Base-by-base conservation (phyloP, 2,888 invertebrate species). In the Lydus trimaculatus region DNA sequence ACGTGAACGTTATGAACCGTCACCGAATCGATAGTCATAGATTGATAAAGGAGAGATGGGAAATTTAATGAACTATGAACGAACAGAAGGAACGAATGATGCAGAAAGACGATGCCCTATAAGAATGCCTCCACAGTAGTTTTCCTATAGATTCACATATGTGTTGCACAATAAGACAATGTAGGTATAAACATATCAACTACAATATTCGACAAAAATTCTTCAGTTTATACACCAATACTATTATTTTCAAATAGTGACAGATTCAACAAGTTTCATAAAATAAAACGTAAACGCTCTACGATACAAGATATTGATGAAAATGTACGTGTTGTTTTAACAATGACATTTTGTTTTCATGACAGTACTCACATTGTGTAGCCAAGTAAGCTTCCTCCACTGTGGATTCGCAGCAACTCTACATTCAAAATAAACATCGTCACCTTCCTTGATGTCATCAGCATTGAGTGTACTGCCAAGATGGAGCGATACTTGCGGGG, bases 351-450 rank as follows among this genome's bases (percentile, higher is more conserved):
- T 36, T n/a, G 65, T 67, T 70, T n/a, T n/a, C n/a, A n/a, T n/a
- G n/a, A n/a, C n/a, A n/a, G 64, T 79, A 92, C 94, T 93, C 85
- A 95, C 95, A 82, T 95, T 92, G 82, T 95, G 95, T 77, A 94
- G 88, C 96, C 96, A 96, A 76, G 92, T 90, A 73, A 96, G 90
- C 81, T 94, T 93, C 81, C 93, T 90, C 88, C 92, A 94, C 72
- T 91, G 91, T 43, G 96, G 96, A 87, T 95, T 95, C 79, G 96
- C 93, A 81, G 92, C 91, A 81, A 96, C 94, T 87, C 94, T 94
- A 87, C 96, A 96, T 87, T 96, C 96, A 86, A 96, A 95, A 88
- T 95, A 95, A 70, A 95, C 95, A 87, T 95, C 95, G 82, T 95
- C 95, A 63, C 95, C 95, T 86, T 96, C 96, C 85, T 95, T 96